Conservation (phyloP, 2,797 vertebrate genomes). For the Odontamblyopus lacepedii region DNA sequence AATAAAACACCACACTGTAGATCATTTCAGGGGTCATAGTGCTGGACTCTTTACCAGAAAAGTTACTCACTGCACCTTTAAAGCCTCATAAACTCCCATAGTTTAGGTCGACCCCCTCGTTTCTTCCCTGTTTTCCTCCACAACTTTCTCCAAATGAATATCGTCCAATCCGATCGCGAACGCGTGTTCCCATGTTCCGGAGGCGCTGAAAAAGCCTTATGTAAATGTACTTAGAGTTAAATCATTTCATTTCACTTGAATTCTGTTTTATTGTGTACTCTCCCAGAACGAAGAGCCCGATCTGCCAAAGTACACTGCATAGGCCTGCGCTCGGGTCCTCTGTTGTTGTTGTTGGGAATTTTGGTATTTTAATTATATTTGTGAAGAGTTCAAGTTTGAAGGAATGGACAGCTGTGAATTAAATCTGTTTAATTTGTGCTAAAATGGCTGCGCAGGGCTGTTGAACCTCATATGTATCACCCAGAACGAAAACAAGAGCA, state of each 20-base stretch:
- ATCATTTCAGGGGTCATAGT: no score
- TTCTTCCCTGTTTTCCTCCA: not conserved
- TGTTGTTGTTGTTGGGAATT: not conserved
- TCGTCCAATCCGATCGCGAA: conserved; percentile 5
- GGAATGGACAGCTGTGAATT: not conserved
- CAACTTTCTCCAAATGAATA: conserved; percentile 14
- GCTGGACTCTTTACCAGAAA: not conserved
- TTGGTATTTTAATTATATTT: not conserved
- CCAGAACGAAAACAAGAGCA: no score
- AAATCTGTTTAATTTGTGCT: not conserved
- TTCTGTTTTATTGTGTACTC: conserved; percentile 16
- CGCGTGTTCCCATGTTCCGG: not conserved
- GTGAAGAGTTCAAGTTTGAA: not conserved
- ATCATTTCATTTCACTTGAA: conserved; percentile 7
- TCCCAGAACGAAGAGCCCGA: conserved; percentile 14
- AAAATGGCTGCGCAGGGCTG: not conserved
- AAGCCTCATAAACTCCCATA: not conserved
- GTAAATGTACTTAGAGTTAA: conserved; percentile 10
- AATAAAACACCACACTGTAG: no score
- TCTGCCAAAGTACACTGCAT: conserved; percentile 9
- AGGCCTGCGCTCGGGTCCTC: not conserved
- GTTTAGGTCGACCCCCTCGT: not conserved
- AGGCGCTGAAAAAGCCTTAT: not conserved
- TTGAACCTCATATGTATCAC: not conserved
- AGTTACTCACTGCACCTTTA: not conserved